Base-by-base conservation (phyloP, 92 coral and sea anemone species). In the Chrysogorgia sp. region DNA sequence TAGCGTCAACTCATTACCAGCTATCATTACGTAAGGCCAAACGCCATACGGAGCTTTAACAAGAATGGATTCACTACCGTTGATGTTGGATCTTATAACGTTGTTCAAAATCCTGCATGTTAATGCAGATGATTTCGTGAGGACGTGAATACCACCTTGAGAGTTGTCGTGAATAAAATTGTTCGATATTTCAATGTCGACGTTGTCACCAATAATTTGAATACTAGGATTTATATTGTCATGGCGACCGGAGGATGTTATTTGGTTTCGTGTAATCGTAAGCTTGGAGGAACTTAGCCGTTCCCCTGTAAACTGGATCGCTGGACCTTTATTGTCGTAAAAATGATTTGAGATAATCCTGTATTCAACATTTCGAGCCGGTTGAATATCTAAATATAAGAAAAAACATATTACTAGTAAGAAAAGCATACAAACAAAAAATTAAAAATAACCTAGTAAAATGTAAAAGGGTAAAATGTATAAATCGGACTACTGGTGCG, bases 101-200 rank as follows among this genome's bases (percentile, higher is more conserved):
- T 69, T 69, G 56, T 69, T 69, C 1, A 69, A 34, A 37, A 69
- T 69, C n/a, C n/a, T 69, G n/a, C 53, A 28, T 10, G n/a, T 31
- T 10, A 29, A 33, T 13, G 14, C 32, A 29, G 43, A 19, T 15
- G 34, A 25, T 5, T 28, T 43, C 7, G 56, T 20, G 24, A 28
- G 19, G 13, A 69, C 48, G 47, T 69, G 60, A 52, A 69, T 69
- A 1, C 76, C 76, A 7, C 76, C 76, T 69, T 32, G 76, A 10
- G 10, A 37, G 60, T 7, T 49, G 20, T 32, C 56, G 24, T 50
- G 13, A n/a, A 69, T 22, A 26, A 23, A 50, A 12, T 47, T 69
- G 34, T 69, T 69, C 17, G 60, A 45, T 30, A 69, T 47, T 29
- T 69, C 76, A 43, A 69, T 26, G 22, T 21, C 12, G 76, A 45